Conservation (phyloP, 1,140 invertebrate species). For the Berghia stephanieae region DNA sequence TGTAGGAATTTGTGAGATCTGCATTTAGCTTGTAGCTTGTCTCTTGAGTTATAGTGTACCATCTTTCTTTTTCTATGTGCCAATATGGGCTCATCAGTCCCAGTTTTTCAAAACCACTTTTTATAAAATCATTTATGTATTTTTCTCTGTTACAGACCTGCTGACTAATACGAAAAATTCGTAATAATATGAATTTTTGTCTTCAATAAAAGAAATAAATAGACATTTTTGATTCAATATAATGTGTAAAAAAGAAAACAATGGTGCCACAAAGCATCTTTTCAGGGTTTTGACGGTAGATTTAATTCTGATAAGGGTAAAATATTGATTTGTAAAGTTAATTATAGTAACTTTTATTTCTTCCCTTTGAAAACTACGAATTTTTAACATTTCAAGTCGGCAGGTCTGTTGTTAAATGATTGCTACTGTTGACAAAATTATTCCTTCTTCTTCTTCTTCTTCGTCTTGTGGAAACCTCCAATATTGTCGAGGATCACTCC, state of each 20-base stretch:
- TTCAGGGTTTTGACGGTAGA: not conserved
- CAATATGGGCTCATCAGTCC: not conserved
- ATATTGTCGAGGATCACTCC: too few species aligned
- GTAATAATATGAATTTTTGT: too few species aligned
- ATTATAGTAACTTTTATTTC: too few species aligned
- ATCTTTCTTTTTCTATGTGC: not conserved
- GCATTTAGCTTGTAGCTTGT: not conserved
- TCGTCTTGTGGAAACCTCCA: too few species aligned
- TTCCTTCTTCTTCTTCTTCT: too few species aligned
- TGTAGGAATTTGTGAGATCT: not conserved
- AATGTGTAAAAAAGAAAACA: not conserved
- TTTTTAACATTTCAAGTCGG: too few species aligned
- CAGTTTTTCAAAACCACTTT: not conserved
- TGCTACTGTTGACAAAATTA: too few species aligned
- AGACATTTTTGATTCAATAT: not conserved
- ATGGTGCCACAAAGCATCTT: not conserved
- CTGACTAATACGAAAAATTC: too few species aligned
- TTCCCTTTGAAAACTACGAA: too few species aligned
- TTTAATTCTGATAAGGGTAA: too few species aligned
- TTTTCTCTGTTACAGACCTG: not conserved
- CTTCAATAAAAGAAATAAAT: not conserved
- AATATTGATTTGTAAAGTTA: too few species aligned
- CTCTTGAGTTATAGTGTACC: not conserved
- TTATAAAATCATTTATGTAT: not conserved
- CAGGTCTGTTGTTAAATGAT: too few species aligned